These are phyloP conservation scores for Aldrovandia affinis DNA, from an alignment of 2,797 vertebrate species.

Conservation along the genomic window DNA sequence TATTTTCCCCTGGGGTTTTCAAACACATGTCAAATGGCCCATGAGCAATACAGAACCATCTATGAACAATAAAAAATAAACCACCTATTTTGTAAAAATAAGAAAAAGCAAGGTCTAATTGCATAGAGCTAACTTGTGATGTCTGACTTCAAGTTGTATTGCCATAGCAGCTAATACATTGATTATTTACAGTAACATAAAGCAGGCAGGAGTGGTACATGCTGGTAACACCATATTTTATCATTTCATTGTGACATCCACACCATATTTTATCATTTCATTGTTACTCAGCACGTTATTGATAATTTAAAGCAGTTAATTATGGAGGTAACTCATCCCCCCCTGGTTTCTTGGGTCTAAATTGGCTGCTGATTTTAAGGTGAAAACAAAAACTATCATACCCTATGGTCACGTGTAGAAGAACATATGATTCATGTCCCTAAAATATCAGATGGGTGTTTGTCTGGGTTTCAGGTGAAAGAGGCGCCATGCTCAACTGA, in stretches of 20 bases:
- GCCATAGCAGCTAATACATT: background rate
- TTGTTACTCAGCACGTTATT: background rate
- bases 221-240: background rate
- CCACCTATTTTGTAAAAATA: background rate
- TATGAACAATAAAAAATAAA: background rate
- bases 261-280: no score
- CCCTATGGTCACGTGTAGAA: background rate
- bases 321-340: background rate
- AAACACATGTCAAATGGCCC: background rate
- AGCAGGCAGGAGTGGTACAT: background rate
- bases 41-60: background rate
- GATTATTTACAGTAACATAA: background rate
- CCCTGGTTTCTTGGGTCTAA: background rate
- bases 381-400: no score
- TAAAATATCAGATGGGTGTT: no score
- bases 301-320: background rate
- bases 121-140: background rate
- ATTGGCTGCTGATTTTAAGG: background rate
- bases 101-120: background rate
- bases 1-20: no score
- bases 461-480: conserved; percentile 62
- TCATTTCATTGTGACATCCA: no score
- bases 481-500: conserved; percentile 73
- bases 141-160: background rate
- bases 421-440: background rate